Conservation (phyloP, 2,797 vertebrate genomes). For the Erpetoichthys calabaricus region DNA sequence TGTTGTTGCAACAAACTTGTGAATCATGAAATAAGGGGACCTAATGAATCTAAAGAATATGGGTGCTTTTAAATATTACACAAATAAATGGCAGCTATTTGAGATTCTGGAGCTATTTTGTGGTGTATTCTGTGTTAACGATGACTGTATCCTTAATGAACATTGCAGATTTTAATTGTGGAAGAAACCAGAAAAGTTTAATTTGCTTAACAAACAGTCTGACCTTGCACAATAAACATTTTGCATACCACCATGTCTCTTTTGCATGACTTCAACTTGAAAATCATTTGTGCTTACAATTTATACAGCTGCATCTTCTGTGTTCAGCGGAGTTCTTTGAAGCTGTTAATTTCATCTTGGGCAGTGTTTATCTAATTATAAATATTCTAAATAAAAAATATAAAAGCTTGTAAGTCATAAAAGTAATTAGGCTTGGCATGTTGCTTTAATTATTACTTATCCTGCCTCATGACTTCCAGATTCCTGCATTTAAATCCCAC, state of each 20-base stretch:
- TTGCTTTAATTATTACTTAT: too few species aligned
- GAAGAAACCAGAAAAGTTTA: background rate
- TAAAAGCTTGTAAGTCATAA: too few species aligned
- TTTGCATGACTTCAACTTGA: background rate
- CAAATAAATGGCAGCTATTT: constrained; percentile 10
- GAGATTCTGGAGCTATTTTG: constrained; percentile 1
- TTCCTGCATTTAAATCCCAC: too few species aligned
- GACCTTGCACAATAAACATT: constrained; percentile 1
- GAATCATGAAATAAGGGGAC: background rate
- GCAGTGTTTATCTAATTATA: too few species aligned
- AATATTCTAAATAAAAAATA: too few species aligned
- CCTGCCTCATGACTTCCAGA: too few species aligned
- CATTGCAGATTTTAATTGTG: background rate
- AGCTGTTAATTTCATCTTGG: too few species aligned
- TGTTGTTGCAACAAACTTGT: background rate
- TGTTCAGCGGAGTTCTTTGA: too few species aligned
- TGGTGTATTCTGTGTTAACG: constrained; percentile 6
- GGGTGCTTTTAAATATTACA: constrained; percentile 7
- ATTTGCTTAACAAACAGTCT: background rate
- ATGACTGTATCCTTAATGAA: constrained; percentile 3
- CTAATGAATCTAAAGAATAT: background rate
- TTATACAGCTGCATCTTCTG: too few species aligned
- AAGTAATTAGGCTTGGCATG: too few species aligned
- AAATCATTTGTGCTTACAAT: too few species aligned
- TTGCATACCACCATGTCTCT: background rate